A percentile compares a stretch with the other conserved stretches of the same genome.
Evolutionary conservation across 2,797 vertebrate genomes (phyloP).

Genomic region (Neosalanx taihuensis): DNA sequence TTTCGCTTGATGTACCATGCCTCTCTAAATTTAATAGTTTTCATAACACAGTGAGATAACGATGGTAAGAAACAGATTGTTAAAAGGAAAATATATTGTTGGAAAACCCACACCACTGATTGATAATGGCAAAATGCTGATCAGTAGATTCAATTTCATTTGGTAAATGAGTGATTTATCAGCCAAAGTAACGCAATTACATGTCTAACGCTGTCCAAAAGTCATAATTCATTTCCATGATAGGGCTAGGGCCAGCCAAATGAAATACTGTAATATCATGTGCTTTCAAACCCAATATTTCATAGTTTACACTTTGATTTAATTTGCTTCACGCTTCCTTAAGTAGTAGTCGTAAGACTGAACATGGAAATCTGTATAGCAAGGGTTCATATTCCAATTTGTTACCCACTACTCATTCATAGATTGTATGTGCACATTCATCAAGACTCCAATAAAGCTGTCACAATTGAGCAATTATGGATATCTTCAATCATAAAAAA

Average conservation of each 20-base stretch:
- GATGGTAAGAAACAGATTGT: neutral
- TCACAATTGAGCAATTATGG: conserved; percentile 38
- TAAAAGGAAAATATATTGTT: neutral
- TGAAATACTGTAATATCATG: conserved; percentile 60
- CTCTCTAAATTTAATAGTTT: neutral
- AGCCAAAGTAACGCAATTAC: conserved; percentile 61
- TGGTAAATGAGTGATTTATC: conserved; percentile 62
- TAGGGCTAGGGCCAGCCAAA: conserved; percentile 58
- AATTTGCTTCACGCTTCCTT: conserved; percentile 60
- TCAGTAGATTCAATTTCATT: conserved; percentile 42
- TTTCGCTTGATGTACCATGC: no score
- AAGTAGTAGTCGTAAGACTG: conserved; percentile 40
- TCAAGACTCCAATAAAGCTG: conserved; percentile 44
- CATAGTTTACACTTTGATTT: conserved; percentile 70
- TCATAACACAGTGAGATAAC: neutral
- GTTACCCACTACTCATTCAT: conserved; percentile 59
- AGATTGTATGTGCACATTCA: conserved; percentile 47
- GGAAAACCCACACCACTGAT: neutral
- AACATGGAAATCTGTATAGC: conserved; percentile 62
- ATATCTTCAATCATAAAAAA: neutral
- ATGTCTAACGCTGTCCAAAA: conserved; percentile 52
- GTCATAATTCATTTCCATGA: conserved; percentile 59
- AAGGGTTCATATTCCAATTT: conserved; percentile 56
- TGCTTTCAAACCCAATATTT: conserved; percentile 61
- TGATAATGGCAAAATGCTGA: conserved; percentile 32